Percentiles rank a stretch among this genome's conserved stretches.
These are phyloP conservation scores for Chironomus riparius DNA, from an alignment of 2,888 invertebrate genomes.

Conservation along the genomic window DNA sequence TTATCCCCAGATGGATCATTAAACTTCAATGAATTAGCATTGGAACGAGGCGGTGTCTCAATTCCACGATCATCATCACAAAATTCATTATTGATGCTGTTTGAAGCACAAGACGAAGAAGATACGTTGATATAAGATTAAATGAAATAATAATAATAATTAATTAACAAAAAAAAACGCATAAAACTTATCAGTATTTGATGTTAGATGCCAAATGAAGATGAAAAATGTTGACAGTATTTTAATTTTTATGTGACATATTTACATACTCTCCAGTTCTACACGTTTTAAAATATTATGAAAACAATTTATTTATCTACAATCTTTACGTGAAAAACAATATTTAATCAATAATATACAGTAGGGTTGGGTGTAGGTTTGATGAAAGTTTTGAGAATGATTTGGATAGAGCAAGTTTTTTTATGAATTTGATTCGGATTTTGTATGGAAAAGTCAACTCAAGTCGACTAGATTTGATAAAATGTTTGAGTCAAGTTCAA, in stretches of 20 bases:
- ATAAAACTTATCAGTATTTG: conserved; percentile 3
- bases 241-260: neutral
- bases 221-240: neutral
- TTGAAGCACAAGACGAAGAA: conserved; percentile 77
- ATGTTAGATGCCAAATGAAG: neutral
- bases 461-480: too few relatives aligned
- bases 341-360: too few relatives aligned
- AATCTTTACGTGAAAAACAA: too few relatives aligned
- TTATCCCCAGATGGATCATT: conserved; percentile 46
- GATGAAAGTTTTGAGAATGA: too few relatives aligned
- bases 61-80: conserved; percentile 63
- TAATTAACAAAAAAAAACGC: neutral
- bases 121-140: conserved; percentile 65
- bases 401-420: too few relatives aligned
- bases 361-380: too few relatives aligned
- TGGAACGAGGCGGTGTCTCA: conserved; percentile 55
- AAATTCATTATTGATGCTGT: conserved; percentile 64
- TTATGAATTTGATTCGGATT: too few relatives aligned
- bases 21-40: conserved; percentile 42
- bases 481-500: too few relatives aligned
- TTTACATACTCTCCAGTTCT: too few relatives aligned
- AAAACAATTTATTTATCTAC: too few relatives aligned
- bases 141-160: neutral
- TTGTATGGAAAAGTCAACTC: too few relatives aligned
- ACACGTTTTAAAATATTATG: too few relatives aligned